These are phyloP conservation scores for Tetragnatha montana DNA, from an alignment of 2,888 invertebrate genomes.

Conservation along the genomic window DNA sequence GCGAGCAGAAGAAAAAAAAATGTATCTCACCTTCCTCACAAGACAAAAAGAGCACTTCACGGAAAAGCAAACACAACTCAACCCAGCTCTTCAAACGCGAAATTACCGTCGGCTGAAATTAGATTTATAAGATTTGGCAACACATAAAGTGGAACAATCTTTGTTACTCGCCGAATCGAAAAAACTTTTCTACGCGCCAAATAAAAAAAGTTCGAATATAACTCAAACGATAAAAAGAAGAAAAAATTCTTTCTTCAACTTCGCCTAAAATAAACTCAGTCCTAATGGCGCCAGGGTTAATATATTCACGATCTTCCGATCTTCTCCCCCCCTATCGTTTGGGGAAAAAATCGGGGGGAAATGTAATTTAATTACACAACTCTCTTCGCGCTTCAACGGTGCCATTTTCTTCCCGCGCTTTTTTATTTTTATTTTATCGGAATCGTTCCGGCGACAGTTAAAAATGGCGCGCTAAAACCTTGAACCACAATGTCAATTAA, in stretches of 20 bases:
- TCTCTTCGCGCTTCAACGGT: constrained; percentile 47
- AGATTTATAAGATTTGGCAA: constrained; percentile 60
- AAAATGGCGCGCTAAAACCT: constrained; percentile 68
- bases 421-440: constrained; percentile 40
- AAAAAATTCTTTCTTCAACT: constrained; percentile 12
- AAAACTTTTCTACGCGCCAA: background rate
- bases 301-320: constrained; percentile 58
- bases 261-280: constrained; percentile 55
- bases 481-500: constrained; percentile 61
- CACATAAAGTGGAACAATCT: constrained; percentile 52
- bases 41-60: constrained; percentile 8
- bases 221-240: background rate
- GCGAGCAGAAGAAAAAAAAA: background rate
- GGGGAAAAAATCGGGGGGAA: constrained; percentile 41
- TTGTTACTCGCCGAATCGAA: constrained; percentile 29
- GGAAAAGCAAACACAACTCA: constrained; percentile 42
- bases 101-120: constrained; percentile 52
- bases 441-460: constrained; percentile 64
- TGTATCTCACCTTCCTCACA: background rate
- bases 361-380: constrained; percentile 64
- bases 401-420: constrained; percentile 45
- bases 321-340: constrained; percentile 11
- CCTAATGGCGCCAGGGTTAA: constrained; percentile 47
- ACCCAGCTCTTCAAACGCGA: constrained; percentile 47
- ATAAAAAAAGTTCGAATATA: constrained; percentile 19